Conservation (phyloP, 1,140 invertebrate species). For the Chlorops oryzae region DNA sequence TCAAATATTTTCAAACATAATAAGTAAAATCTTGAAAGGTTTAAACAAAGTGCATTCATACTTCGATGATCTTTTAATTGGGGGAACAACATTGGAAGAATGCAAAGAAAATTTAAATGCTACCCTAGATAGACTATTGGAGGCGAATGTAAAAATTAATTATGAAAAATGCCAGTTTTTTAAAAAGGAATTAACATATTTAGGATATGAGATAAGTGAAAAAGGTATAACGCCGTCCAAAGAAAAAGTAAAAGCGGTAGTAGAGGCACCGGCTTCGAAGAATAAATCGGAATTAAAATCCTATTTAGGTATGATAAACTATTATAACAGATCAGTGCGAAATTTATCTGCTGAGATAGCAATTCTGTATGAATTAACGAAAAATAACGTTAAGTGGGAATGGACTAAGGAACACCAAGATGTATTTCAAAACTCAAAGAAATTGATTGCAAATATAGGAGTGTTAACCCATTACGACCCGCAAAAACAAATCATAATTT, state of each 20-base stretch:
- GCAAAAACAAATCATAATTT: slow-evolving; percentile 12
- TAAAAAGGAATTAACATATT: slow-evolving; percentile 8
- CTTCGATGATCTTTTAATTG: slow-evolving; percentile 11
- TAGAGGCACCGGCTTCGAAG: slow-evolving; percentile 1
- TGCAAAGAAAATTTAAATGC: slow-evolving; percentile 8
- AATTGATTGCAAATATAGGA: slow-evolving; percentile 1
- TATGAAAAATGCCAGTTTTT: slow-evolving; percentile 29
- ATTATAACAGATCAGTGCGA: slow-evolving; percentile 9
- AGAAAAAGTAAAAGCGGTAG: slow-evolving; percentile 1
- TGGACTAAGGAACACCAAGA: slow-evolving; percentile 6
- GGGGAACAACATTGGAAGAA: slow-evolving; percentile 1
- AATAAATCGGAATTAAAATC: slow-evolving; percentile 8
- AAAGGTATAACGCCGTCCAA: background rate
- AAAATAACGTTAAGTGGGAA: slow-evolving; percentile 6
- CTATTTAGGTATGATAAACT: slow-evolving; percentile 10
- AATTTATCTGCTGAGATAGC: slow-evolving; percentile 7
- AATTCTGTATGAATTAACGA: slow-evolving; percentile 2
- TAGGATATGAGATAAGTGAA: background rate
- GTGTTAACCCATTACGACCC: slow-evolving; percentile 19
- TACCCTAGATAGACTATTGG: slow-evolving; percentile 1
- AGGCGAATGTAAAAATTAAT: slow-evolving; percentile 24
- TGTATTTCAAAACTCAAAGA: slow-evolving; percentile 3
- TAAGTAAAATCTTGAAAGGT: slow-evolving; percentile 12
- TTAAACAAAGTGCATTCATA: background rate
- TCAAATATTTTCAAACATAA: too few species aligned